These are phyloP conservation scores for Hemibagrus guttatus DNA, from an alignment of 2,797 vertebrate genomes.

Conservation along the genomic window DNA sequence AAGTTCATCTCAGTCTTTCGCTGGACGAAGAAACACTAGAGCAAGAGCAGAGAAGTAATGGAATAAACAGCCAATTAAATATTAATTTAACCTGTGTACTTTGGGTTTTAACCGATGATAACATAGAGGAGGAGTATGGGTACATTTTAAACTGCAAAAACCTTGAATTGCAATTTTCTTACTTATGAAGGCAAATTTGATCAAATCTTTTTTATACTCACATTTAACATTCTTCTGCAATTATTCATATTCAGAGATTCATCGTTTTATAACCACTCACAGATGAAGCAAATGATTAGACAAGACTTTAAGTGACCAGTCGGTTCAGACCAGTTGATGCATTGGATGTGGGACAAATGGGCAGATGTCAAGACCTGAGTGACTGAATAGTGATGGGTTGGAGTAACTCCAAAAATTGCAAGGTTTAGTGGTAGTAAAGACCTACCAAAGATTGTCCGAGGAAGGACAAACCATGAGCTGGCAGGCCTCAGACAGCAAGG, in stretches of 20 bases:
- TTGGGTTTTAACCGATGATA: conserved; percentile 9
- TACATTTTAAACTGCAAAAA: not conserved
- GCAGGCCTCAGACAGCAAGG: no score
- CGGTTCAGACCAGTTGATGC: no score
- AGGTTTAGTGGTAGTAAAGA: not conserved
- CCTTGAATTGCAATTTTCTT: not conserved
- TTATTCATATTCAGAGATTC: not conserved
- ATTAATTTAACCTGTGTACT: not conserved
- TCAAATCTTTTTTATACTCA: not conserved
- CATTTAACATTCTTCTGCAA: not conserved
- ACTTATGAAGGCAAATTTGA: not conserved
- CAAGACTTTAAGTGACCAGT: not conserved
- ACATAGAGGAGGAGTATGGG: not conserved
- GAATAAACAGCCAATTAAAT: conserved; percentile 4
- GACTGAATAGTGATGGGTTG: not conserved
- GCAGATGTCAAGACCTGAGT: not conserved
- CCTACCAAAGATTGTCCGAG: not conserved
- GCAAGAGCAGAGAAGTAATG: not conserved
- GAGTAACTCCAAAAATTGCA: not conserved
- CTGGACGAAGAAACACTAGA: not conserved
- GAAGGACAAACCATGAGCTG: not conserved
- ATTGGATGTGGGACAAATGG: not conserved
- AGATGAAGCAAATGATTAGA: not conserved
- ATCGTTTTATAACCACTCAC: not conserved
- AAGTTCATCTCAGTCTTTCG: not conserved